Conservation (phyloP, 2,113 vertebrate genomes). For the Platichthys flesus region DNA sequence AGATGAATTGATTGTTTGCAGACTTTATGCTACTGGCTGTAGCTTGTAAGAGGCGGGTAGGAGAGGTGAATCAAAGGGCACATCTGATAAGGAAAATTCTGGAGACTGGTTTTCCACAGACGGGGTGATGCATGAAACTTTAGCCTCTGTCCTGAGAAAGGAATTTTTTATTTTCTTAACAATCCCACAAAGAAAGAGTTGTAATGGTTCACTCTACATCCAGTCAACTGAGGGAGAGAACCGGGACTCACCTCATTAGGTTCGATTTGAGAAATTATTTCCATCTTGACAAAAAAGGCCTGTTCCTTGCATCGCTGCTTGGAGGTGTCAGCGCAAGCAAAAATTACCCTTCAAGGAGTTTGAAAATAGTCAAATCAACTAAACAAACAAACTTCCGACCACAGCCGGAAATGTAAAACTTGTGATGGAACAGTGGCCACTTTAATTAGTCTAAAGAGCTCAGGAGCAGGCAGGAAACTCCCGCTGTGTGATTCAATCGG, state of each 20-base stretch:
- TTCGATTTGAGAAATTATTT: conserved; percentile 11
- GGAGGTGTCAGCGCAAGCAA: neutral
- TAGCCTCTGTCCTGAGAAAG: neutral
- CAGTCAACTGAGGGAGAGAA: conserved; percentile 18
- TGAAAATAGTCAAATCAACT: neutral
- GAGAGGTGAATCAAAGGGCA: neutral
- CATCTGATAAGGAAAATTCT: neutral
- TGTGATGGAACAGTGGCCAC: conserved; percentile 29
- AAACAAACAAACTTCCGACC: neutral
- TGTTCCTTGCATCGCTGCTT: conserved; percentile 4
- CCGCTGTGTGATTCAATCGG: conserved; percentile 35
- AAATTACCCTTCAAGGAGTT: neutral
- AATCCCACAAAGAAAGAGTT: conserved; percentile 33
- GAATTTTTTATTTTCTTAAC: neutral
- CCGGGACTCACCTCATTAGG: conserved; percentile 27
- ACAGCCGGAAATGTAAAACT: conserved; percentile 22
- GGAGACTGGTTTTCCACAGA: neutral
- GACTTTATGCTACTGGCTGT: neutral
- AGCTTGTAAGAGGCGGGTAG: neutral
- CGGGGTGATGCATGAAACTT: neutral
- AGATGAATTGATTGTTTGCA: neutral
- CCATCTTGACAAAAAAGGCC: neutral
- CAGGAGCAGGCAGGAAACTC: conserved; percentile 26
- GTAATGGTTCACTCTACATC: neutral
- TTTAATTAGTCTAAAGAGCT: conserved; percentile 34